Conservation (phyloP, 1,140 invertebrate genomes). For the Eueides isabella region DNA sequence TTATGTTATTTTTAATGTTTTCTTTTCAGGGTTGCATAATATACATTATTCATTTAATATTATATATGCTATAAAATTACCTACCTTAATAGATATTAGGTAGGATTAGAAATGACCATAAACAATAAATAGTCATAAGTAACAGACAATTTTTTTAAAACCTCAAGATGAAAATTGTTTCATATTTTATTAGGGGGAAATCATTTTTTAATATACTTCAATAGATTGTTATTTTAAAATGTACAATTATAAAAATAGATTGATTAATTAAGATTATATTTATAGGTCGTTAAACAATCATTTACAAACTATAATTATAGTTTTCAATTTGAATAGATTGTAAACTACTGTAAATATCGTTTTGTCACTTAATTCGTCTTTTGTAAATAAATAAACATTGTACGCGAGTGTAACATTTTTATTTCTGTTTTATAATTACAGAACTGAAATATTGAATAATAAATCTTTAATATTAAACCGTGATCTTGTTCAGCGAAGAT, state of each 20-base stretch:
- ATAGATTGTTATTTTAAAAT: neutral
- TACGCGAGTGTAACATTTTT: neutral
- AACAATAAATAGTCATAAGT: neutral
- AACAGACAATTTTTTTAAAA: conserved; percentile 3
- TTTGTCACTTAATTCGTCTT: neutral
- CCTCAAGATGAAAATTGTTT: neutral
- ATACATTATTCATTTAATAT: too few relatives aligned
- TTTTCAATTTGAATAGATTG: neutral
- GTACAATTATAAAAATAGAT: neutral
- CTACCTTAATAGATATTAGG: too few relatives aligned
- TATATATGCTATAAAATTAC: too few relatives aligned
- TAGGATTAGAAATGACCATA: neutral
- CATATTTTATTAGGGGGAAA: neutral
- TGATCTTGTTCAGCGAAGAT: neutral
- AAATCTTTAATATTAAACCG: neutral
- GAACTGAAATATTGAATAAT: neutral
- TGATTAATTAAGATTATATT: neutral
- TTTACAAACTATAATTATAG: neutral
- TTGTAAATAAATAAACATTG: neutral
- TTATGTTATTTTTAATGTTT: too few relatives aligned
- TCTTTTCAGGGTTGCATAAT: too few relatives aligned
- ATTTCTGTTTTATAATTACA: neutral
- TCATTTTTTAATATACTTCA: neutral
- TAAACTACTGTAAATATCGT: neutral
- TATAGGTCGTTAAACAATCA: neutral